Percentiles rank a stretch among this genome's conserved stretches.
Evolutionary conservation across 2,888 invertebrate species (phyloP).

Genomic region (Acrocera orbiculus): DNA sequence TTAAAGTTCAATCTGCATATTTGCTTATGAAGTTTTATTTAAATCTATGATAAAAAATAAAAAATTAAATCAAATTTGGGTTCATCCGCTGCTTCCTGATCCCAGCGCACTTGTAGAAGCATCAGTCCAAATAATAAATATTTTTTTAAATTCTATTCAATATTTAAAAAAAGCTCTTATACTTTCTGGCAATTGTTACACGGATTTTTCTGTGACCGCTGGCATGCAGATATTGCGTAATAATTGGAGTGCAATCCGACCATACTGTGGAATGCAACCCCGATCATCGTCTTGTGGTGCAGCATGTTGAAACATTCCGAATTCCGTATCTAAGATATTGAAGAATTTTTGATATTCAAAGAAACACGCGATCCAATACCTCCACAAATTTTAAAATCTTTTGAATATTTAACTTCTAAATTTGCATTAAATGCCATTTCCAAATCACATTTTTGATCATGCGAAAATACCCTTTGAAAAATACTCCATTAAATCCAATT

Average conservation of each 20-base stretch:
- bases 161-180: slow-evolving; percentile 16
- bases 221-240: slow-evolving; percentile 96
- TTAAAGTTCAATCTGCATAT: too few relatives aligned
- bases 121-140: slow-evolving; percentile 75
- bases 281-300: too few relatives aligned
- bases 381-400: slow-evolving; percentile 81
- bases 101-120: slow-evolving; percentile 84
- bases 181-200: slow-evolving; percentile 97
- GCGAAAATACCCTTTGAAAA: slow-evolving; percentile 93
- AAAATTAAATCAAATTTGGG: too few relatives aligned
- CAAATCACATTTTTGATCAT: slow-evolving; percentile 74
- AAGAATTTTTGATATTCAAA: slow-evolving; percentile 74
- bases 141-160: background rate
- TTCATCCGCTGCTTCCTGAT: slow-evolving; percentile 97
- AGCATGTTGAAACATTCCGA: slow-evolving; percentile 92
- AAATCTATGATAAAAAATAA: too few relatives aligned
- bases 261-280: slow-evolving; percentile 92
- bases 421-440: slow-evolving; percentile 98
- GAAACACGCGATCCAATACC: slow-evolving; percentile 95
- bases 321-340: slow-evolving; percentile 92
- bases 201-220: slow-evolving; percentile 87
- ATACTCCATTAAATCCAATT: too few relatives aligned
- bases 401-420: slow-evolving; percentile 89
- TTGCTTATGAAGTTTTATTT: too few relatives aligned
- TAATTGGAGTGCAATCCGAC: slow-evolving; percentile 91